phyloP scores from a whole-genome alignment of 2,113 vertebrate genomes.

The Urocitellus parryii region DNA sequence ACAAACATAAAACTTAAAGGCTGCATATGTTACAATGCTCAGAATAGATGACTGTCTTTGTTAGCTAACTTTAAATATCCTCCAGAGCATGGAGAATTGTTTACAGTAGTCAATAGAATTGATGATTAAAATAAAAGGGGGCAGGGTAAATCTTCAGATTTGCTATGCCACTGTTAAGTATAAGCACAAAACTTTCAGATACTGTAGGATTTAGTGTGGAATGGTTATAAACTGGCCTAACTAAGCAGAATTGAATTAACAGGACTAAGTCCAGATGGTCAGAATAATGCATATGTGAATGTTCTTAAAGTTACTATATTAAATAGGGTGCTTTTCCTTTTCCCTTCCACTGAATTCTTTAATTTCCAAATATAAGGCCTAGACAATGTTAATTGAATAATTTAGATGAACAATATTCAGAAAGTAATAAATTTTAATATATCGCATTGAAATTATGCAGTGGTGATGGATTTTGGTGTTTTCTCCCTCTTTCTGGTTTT shows the following conservation, averaged over 20 bases:
- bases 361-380: slow-evolving; percentile 49
- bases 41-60: slow-evolving; percentile 14
- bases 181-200: slow-evolving; percentile 35
- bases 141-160: not conserved
- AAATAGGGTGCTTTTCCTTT: slow-evolving; percentile 59
- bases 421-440: slow-evolving; percentile 70
- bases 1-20: slow-evolving; percentile 50
- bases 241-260: slow-evolving; percentile 35
- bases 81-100: slow-evolving; percentile 52
- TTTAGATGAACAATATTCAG: slow-evolving; percentile 47
- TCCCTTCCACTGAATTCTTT: slow-evolving; percentile 41
- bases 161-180: slow-evolving; percentile 24
- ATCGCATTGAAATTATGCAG: slow-evolving; percentile 61
- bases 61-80: slow-evolving; percentile 59
- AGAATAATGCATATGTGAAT: slow-evolving; percentile 51
- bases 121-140: not conserved
- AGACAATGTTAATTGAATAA: slow-evolving; percentile 62
- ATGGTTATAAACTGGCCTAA: not conserved
- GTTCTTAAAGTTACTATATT: slow-evolving; percentile 45
- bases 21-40: not conserved
- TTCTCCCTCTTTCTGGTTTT: not conserved
- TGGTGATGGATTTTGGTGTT: slow-evolving; percentile 67
- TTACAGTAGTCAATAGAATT: slow-evolving; percentile 47
- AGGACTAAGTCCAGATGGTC: slow-evolving; percentile 28
- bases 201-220: slow-evolving; percentile 38